A percentile compares a stretch with the other conserved stretches of the same genome.
Conservation (phyloP, 1,140 invertebrate genomes). For the Elysia chlorotica region DNA sequence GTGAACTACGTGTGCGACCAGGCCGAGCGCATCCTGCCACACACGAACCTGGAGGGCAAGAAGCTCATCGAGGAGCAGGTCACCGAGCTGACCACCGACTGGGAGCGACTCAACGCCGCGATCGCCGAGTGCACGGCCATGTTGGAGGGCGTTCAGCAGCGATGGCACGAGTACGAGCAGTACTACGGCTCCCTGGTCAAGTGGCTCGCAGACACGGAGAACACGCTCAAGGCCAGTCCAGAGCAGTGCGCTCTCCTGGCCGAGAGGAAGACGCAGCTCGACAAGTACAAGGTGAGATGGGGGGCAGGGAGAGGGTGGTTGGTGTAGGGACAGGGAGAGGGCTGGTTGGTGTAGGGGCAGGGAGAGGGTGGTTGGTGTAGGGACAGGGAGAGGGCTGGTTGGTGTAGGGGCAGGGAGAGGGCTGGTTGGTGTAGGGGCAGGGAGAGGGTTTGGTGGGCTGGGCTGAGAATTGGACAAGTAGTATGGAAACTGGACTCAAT, state of each 20-base stretch:
- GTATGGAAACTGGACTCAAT: too few relatives aligned
- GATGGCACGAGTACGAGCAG: constrained; percentile 84
- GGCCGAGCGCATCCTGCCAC: constrained; percentile 78
- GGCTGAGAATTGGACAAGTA: too few relatives aligned
- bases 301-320: too few relatives aligned
- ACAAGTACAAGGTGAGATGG: constrained; percentile 72
- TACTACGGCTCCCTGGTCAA: constrained; percentile 77
- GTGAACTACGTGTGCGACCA: constrained; percentile 67
- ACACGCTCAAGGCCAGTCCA: constrained; percentile 64
- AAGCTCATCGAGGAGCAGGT: constrained; percentile 84
- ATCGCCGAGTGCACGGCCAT: constrained; percentile 79
- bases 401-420: too few relatives aligned
- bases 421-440: too few relatives aligned
- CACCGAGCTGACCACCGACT: constrained; percentile 81
- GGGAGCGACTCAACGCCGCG: constrained; percentile 83
- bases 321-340: too few relatives aligned
- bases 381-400: too few relatives aligned
- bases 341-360: too few relatives aligned
- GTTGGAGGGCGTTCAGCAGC: constrained; percentile 77
- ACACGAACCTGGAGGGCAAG: constrained; percentile 85
- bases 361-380: too few relatives aligned
- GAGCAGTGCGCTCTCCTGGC: constrained; percentile 63
- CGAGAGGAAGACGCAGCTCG: constrained; percentile 82
- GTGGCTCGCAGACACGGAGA: constrained; percentile 73
- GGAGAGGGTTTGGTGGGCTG: too few relatives aligned